These are phyloP conservation scores for Drosophila kuntzei DNA, from an alignment of 2,888 invertebrate genomes.

Conservation along the genomic window DNA sequence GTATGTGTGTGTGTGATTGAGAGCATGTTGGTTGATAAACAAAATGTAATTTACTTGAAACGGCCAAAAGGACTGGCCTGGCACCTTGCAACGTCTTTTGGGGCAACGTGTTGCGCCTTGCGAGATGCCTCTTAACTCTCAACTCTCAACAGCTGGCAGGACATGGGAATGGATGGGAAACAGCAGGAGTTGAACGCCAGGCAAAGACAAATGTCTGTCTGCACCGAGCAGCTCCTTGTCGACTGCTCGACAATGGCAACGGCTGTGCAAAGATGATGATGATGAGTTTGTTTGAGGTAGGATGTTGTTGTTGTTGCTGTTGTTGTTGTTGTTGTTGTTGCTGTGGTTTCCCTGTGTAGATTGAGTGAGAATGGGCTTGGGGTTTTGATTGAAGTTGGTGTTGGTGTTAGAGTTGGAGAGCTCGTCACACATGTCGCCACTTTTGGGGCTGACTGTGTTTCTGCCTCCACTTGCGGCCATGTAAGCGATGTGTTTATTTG, in stretches of 20 bases:
- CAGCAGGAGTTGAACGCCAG: slow-evolving; percentile 14
- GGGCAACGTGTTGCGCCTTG: slow-evolving; percentile 77
- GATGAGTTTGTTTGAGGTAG: slow-evolving; percentile 60
- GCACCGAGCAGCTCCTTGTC: slow-evolving; percentile 43
- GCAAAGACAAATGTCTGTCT: slow-evolving; percentile 69
- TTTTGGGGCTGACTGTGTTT: slow-evolving; percentile 21
- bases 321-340: slow-evolving; percentile 7
- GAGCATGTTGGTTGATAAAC: slow-evolving; percentile 69
- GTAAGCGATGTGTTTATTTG: slow-evolving; percentile 79
- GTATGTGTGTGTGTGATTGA: slow-evolving; percentile 8
- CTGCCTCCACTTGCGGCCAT: slow-evolving; percentile 24
- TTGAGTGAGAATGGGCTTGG: slow-evolving; percentile 27
- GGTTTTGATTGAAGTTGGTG: not conserved
- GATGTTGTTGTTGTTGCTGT: not conserved
- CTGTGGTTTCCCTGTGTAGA: slow-evolving; percentile 4
- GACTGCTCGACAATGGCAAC: slow-evolving; percentile 58
- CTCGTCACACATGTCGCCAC: slow-evolving; percentile 64
- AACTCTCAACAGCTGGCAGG: slow-evolving; percentile 56
- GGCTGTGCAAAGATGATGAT: slow-evolving; percentile 50
- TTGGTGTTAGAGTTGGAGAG: slow-evolving; percentile 3
- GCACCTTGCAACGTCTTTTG: slow-evolving; percentile 67
- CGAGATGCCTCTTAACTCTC: slow-evolving; percentile 45
- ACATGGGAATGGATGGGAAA: slow-evolving; percentile 37
- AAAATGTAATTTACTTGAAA: slow-evolving; percentile 77
- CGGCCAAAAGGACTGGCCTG: slow-evolving; percentile 43